Percentiles rank a stretch among this genome's conserved stretches.
These are phyloP conservation scores for Sebastes melanostomus DNA, from an alignment of 2,797 vertebrate genomes.

Conservation along the genomic window DNA sequence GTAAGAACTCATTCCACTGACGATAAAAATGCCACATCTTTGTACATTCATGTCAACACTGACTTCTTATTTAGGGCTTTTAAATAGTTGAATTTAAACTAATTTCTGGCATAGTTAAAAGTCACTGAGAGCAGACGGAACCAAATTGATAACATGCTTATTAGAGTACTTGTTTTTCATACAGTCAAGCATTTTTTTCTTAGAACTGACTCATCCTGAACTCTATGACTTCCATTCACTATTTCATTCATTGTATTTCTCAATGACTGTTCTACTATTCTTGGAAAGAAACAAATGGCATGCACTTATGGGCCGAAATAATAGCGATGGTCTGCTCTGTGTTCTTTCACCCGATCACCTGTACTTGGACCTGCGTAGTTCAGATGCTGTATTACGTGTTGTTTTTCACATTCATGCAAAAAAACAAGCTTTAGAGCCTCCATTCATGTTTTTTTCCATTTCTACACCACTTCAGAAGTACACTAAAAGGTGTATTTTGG, in stretches of 20 bases:
- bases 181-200: not conserved
- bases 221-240: not conserved
- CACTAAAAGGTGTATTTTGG: not conserved
- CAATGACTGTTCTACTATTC: slow-evolving; percentile 1
- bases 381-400: slow-evolving; percentile 3
- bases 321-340: not conserved
- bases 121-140: not conserved
- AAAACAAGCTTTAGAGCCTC: not conserved
- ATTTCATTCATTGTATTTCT: slow-evolving; percentile 38
- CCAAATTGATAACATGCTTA: not conserved
- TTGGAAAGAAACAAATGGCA: slow-evolving; percentile 14
- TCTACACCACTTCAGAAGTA: not conserved
- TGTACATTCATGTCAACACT: not conserved
- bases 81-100: not conserved
- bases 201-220: slow-evolving; percentile 24
- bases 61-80: not conserved
- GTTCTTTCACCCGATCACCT: not conserved
- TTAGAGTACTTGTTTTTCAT: not conserved
- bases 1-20: not conserved
- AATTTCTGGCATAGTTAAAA: not conserved
- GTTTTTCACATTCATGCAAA: slow-evolving; percentile 25
- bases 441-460: not conserved
- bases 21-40: not conserved
- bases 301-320: slow-evolving; percentile 22
- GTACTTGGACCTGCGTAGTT: not conserved